These are phyloP conservation scores for Athripsodes cinereus DNA, from an alignment of 2,888 invertebrate species.

Conservation along the genomic window DNA sequence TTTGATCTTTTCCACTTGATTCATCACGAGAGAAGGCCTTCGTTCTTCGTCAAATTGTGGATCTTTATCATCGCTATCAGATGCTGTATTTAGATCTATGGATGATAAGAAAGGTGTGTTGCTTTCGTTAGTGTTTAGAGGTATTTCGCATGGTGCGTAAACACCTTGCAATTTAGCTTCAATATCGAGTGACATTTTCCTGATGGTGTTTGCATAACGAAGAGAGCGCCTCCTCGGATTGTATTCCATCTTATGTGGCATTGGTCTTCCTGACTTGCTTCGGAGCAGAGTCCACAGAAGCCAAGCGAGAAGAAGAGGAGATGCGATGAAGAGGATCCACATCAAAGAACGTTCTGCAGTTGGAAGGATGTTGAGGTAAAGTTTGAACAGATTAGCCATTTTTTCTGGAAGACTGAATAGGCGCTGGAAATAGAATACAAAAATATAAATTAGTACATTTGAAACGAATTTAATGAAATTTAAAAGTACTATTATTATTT, in stretches of 20 bases:
- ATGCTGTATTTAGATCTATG: slow-evolving; percentile 28
- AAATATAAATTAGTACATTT: slow-evolving; percentile 1
- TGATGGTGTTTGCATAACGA: slow-evolving; percentile 25
- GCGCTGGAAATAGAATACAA: slow-evolving; percentile 46
- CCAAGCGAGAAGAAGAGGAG: slow-evolving; percentile 47
- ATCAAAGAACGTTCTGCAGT: slow-evolving; percentile 50
- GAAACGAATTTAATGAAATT: too few relatives aligned
- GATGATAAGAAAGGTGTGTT: slow-evolving; percentile 23
- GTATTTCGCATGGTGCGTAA: slow-evolving; percentile 43
- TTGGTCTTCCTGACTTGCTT: not conserved
- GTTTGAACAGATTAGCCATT: slow-evolving; percentile 58
- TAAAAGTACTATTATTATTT: too few relatives aligned
- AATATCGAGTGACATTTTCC: slow-evolving; percentile 20
- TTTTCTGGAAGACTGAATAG: slow-evolving; percentile 60
- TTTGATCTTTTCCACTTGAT: slow-evolving; percentile 10
- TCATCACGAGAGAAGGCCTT: slow-evolving; percentile 25
- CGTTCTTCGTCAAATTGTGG: slow-evolving; percentile 25
- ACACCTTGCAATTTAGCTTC: slow-evolving; percentile 30
- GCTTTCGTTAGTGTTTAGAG: slow-evolving; percentile 38
- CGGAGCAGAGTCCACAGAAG: not conserved
- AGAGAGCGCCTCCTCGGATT: slow-evolving; percentile 12
- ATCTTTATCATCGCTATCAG: slow-evolving; percentile 24
- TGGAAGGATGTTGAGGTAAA: slow-evolving; percentile 70
- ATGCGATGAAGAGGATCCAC: slow-evolving; percentile 49
- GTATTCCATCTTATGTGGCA: not conserved